Evolutionary conservation across 2,797 vertebrate species (phyloP).

Genomic region (Hydrolagus colliei): DNA sequence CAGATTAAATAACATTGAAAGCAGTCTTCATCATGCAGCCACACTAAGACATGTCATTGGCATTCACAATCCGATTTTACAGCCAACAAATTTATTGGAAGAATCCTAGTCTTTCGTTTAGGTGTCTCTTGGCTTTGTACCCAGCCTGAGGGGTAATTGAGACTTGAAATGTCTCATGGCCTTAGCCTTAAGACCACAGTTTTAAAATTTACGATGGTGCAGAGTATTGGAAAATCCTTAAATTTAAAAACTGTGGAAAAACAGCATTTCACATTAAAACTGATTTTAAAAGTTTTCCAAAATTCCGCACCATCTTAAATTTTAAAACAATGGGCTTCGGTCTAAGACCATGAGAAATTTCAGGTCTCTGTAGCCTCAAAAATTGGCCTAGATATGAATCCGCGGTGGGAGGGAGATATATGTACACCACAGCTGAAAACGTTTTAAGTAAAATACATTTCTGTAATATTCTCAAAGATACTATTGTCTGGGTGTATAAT

Average conservation of each 20-base stretch:
- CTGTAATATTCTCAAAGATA: too few relatives aligned
- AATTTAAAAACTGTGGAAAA: too few relatives aligned
- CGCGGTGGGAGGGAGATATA: neutral
- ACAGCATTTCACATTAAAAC: too few relatives aligned
- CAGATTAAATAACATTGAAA: neutral
- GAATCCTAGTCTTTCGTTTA: neutral
- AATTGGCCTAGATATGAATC: neutral
- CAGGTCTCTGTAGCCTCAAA: neutral
- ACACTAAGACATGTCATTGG: neutral
- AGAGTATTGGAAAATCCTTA: too few relatives aligned
- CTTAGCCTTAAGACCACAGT: too few relatives aligned
- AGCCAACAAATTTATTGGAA: neutral
- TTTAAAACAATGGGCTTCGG: too few relatives aligned
- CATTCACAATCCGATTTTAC: neutral
- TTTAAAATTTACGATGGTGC: too few relatives aligned
- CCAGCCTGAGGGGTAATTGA: neutral
- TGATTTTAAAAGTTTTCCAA: too few relatives aligned
- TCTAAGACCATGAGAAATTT: too few relatives aligned
- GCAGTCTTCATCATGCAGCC: neutral
- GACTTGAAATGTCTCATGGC: too few relatives aligned
- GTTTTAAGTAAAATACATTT: neutral
- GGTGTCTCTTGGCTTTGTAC: neutral
- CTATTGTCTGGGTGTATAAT: neutral
- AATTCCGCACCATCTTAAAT: too few relatives aligned
- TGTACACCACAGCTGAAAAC: neutral